These are phyloP conservation scores for Zaprionus lachaisei DNA, from an alignment of 1,140 invertebrate genomes.

Conservation along the genomic window DNA sequence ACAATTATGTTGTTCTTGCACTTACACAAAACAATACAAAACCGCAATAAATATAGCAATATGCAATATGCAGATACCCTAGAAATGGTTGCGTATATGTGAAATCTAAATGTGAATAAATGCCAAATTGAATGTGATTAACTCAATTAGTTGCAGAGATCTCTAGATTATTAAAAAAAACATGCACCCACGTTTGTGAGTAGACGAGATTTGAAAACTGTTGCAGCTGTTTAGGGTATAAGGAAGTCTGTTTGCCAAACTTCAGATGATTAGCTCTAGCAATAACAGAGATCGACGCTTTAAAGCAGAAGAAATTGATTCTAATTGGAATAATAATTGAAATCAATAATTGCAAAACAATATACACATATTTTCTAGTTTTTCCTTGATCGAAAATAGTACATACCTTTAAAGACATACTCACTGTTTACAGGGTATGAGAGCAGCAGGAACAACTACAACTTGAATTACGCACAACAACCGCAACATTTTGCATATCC, in stretches of 20 bases:
- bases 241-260: background rate
- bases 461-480: conserved; percentile 6
- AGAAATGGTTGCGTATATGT: background rate
- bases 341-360: too few relatives aligned
- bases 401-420: background rate
- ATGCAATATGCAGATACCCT: background rate
- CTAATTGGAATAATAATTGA: too few relatives aligned
- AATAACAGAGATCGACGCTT: background rate
- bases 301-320: background rate
- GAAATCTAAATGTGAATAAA: background rate
- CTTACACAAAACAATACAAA: conserved; percentile 26
- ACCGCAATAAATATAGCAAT: conserved; percentile 35
- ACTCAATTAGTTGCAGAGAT: background rate
- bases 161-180: background rate
- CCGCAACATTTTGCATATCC: background rate
- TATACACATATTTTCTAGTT: too few relatives aligned
- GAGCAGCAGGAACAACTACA: background rate
- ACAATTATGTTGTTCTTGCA: conserved; percentile 62
- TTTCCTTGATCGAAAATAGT: background rate
- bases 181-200: background rate
- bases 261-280: background rate
- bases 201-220: background rate
- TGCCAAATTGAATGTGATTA: background rate
- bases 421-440: background rate
- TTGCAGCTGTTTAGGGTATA: background rate